These are phyloP conservation scores for Falco columbarius DNA, from an alignment of 2,797 vertebrate genomes.

Conservation along the genomic window DNA sequence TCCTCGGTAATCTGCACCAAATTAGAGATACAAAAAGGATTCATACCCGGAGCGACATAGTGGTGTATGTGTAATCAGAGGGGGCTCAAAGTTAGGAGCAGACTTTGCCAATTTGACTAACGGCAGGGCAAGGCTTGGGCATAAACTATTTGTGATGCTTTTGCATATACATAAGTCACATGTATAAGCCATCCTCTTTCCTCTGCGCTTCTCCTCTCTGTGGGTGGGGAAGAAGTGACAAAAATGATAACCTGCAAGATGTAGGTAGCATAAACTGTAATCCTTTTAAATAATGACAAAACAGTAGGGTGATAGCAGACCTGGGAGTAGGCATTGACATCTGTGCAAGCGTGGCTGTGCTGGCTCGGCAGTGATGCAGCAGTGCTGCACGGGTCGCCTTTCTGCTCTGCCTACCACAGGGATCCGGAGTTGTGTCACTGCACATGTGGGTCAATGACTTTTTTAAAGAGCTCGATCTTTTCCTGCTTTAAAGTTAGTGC, in stretches of 20 bases:
- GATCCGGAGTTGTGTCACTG: accelerated
- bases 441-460: not conserved
- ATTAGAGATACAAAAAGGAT: not conserved
- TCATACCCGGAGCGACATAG: not conserved
- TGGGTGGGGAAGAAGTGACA: not conserved
- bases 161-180: accelerated
- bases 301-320: not conserved
- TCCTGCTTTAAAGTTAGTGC: accelerated
- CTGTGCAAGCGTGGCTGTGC: accelerated
- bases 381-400: not conserved
- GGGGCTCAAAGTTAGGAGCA: not conserved
- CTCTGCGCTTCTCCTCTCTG: not conserved
- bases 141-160: not conserved
- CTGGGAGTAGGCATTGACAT: not conserved
- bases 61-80: not conserved
- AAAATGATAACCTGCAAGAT: not conserved
- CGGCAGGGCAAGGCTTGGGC: not conserved
- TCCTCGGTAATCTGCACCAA: accelerated
- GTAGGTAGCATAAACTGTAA: not conserved
- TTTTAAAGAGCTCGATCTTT: not conserved
- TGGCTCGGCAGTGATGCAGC: not conserved
- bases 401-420: not conserved
- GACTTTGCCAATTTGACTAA: not conserved
- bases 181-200: not conserved
- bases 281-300: not conserved